Percentiles rank a stretch among this genome's conserved stretches.
Conservation (phyloP, 2,888 invertebrate species). For the Dioctria linearis region DNA sequence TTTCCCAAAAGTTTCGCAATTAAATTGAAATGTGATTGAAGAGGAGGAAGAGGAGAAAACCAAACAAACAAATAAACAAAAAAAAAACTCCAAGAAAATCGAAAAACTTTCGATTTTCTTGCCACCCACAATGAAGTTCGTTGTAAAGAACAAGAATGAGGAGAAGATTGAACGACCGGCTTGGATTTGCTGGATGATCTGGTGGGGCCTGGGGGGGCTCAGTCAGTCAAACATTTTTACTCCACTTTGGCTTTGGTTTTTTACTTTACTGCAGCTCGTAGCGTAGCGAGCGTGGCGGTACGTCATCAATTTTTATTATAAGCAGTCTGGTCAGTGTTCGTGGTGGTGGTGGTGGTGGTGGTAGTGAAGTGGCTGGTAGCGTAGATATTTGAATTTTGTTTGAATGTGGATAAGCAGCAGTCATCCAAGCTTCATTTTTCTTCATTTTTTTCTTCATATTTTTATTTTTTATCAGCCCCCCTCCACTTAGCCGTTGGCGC, state of each 20-base stretch:
- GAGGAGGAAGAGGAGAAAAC: slow-evolving; percentile 14
- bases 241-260: neutral
- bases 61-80: neutral
- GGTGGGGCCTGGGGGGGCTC: neutral
- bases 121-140: neutral
- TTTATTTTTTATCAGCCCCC: neutral
- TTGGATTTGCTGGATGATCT: neutral
- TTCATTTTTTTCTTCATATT: slow-evolving; percentile 1
- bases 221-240: slow-evolving; percentile 4
- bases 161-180: neutral
- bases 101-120: slow-evolving; percentile 25
- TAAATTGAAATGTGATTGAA: slow-evolving; percentile 19
- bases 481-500: neutral
- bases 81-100: neutral
- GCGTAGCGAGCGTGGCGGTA: neutral
- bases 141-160: slow-evolving; percentile 15
- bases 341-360: too few species aligned
- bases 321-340: too few species aligned
- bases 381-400: neutral
- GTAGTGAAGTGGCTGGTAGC: neutral
- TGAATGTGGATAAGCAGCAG: slow-evolving; percentile 12
- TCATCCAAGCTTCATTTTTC: slow-evolving; percentile 22
- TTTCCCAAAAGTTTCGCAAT: neutral
- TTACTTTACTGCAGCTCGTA: slow-evolving; percentile 1
- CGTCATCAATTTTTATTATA: neutral